Base-by-base conservation (phyloP, 2,113 vertebrate species). In the Ia io region DNA sequence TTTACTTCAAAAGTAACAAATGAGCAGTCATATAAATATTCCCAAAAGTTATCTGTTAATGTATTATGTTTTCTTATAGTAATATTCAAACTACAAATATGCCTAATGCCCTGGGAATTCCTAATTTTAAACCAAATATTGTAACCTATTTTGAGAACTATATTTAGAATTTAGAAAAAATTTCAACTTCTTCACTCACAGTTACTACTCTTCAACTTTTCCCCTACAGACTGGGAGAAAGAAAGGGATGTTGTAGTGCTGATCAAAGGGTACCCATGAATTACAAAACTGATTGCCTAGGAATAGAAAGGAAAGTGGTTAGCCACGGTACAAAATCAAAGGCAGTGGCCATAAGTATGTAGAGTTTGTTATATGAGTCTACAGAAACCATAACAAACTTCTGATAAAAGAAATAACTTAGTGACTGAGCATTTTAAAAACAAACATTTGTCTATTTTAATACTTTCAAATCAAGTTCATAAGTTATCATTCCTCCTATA, bases 1-100 rank as follows among this genome's bases (percentile, higher is more conserved):
- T 82, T 37, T 89, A 89, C 25, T 74, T 88, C 35, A 91, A 94
- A 84, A 71, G 20, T 69, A 89, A 91, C 53, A 69, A 88, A 71
- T 11, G 13, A 63, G 22, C 18, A 84, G 9, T 49, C 51, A 85
- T 20, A 87, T 32, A 85, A 91, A 88, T 71, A 94, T 67, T 78
- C 4, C 9, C 10, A 18, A 4, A 40, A 88, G 37, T 49, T 93
- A 77, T 35, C 37, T 78, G 23, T 61, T 78, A 83, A 37, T 70
- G 17, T 25, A 71, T n/a, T 28, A 61, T 67, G 18, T 56, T 94
- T 94, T 91, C 84, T 76, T 74, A 44, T 17, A 85, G 78, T 84
- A 89, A 83, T 42, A 91, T 76, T 94, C 61, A 61, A 86, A 87
- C 93, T 83, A 71, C 0, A 53, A 90, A 51, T 79, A 56, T 73